A percentile compares a stretch with the other conserved stretches of the same genome.
These are phyloP conservation scores for Amblyjoppa proteus DNA, from an alignment of 2,888 invertebrate genomes.

Conservation along the genomic window DNA sequence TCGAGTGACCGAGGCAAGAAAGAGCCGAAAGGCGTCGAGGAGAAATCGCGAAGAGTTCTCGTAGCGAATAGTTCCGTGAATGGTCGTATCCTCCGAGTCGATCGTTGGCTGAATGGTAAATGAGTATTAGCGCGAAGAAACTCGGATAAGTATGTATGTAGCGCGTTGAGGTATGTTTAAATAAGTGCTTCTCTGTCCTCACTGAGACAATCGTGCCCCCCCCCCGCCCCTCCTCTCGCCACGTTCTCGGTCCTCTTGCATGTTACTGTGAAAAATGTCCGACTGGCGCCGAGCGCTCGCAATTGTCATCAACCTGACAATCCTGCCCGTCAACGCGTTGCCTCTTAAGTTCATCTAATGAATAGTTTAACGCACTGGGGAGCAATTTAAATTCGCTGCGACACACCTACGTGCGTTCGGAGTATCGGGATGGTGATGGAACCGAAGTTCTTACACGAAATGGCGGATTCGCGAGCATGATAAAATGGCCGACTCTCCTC, in stretches of 20 bases:
- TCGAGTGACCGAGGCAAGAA: conserved; percentile 57
- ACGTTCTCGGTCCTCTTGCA: conserved; percentile 15
- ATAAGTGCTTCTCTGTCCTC: conserved; percentile 16
- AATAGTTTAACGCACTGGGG: conserved; percentile 55
- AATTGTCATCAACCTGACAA: conserved; percentile 61
- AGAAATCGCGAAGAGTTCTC: conserved; percentile 64
- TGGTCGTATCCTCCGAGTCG: conserved; percentile 74
- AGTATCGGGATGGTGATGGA: conserved; percentile 21
- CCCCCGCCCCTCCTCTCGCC: neutral
- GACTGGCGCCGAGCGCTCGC: conserved; percentile 38
- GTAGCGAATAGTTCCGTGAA: conserved; percentile 77
- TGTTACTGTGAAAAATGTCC: conserved; percentile 31
- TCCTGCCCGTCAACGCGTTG: conserved; percentile 36
- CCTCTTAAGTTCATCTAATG: conserved; percentile 54
- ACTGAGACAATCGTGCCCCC: conserved; percentile 19
- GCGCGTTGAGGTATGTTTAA: conserved; percentile 38
- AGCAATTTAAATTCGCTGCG: conserved; percentile 61
- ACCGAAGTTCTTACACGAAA: conserved; percentile 14
- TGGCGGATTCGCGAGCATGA: conserved; percentile 1
- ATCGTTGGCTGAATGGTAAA: conserved; percentile 78
- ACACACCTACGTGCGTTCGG: conserved; percentile 45
- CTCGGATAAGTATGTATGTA: conserved; percentile 36
- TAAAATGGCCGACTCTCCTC: conserved; percentile 6
- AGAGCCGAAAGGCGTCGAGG: conserved; percentile 53
- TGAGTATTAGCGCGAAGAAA: conserved; percentile 63